These are phyloP conservation scores for Drosophila auraria DNA, from an alignment of 1,140 invertebrate species.

Conservation along the genomic window DNA sequence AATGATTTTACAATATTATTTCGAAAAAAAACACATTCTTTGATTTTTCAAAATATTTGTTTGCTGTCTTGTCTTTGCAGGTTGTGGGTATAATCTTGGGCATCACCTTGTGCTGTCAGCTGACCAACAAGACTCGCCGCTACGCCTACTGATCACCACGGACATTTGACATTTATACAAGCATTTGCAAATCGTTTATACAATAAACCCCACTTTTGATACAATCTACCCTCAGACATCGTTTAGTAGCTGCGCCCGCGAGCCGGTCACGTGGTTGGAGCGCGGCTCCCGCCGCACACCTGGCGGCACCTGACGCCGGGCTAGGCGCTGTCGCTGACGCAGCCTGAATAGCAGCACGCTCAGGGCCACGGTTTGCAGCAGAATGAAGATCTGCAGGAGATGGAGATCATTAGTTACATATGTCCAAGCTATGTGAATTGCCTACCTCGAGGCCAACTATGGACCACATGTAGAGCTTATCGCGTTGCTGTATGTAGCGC, in stretches of 20 bases:
- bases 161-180: slow-evolving; percentile 46
- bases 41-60: too few relatives aligned
- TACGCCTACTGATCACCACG: slow-evolving; percentile 63
- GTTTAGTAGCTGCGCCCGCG: slow-evolving; percentile 55
- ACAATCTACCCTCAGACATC: slow-evolving; percentile 44
- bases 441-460: slow-evolving; percentile 76
- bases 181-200: slow-evolving; percentile 43
- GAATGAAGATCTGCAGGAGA: slow-evolving; percentile 57
- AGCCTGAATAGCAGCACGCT: slow-evolving; percentile 64
- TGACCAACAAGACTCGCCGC: slow-evolving; percentile 70
- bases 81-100: slow-evolving; percentile 70
- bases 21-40: too few relatives aligned
- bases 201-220: slow-evolving; percentile 58
- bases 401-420: neutral
- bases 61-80: slow-evolving; percentile 29
- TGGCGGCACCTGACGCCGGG: slow-evolving; percentile 61
- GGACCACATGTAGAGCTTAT: slow-evolving; percentile 74
- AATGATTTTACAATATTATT: too few relatives aligned
- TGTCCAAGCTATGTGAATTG: slow-evolving; percentile 9
- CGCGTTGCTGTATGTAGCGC: slow-evolving; percentile 57
- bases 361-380: slow-evolving; percentile 58
- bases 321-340: slow-evolving; percentile 44
- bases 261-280: slow-evolving; percentile 63
- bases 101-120: slow-evolving; percentile 71
- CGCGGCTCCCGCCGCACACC: slow-evolving; percentile 67